These are phyloP conservation scores for Bedellia somnulentella DNA, from an alignment of 2,888 invertebrate species.

Conservation along the genomic window DNA sequence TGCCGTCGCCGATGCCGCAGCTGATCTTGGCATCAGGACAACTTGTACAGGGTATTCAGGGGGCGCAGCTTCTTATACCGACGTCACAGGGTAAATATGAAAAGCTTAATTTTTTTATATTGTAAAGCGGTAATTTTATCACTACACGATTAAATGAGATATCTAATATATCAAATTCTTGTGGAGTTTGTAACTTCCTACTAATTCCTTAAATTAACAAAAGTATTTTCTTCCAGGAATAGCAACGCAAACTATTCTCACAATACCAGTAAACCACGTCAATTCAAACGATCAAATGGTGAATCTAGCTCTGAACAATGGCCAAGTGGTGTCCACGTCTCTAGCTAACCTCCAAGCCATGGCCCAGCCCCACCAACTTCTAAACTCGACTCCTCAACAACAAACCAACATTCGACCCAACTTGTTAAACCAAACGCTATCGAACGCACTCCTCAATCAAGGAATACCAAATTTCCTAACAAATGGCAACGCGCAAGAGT, in stretches of 20 bases:
- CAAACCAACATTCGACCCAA: constrained; percentile 42
- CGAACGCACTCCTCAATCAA: constrained; percentile 71
- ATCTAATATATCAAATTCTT: no score
- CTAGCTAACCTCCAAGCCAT: constrained; percentile 77
- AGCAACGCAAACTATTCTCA: constrained; percentile 92
- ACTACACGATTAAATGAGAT: no score
- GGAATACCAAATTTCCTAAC: constrained; percentile 73
- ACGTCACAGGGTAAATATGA: constrained; percentile 81
- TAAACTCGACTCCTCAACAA: constrained; percentile 63
- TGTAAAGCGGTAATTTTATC: no score
- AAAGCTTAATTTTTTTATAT: background rate
- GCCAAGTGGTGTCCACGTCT: constrained; percentile 83
- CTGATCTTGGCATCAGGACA: constrained; percentile 90
- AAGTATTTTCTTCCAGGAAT: no score
- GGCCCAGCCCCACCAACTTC: constrained; percentile 70
- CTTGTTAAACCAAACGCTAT: constrained; percentile 63
- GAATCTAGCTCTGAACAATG: constrained; percentile 80
- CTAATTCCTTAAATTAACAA: no score
- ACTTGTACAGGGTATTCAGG: constrained; percentile 89
- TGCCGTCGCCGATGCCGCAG: constrained; percentile 83
- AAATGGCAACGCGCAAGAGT: constrained; percentile 72
- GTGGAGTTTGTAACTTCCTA: no score
- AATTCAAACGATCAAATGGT: constrained; percentile 76
- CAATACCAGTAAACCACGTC: constrained; percentile 91
- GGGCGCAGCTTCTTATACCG: constrained; percentile 91